A percentile compares a stretch with the other conserved stretches of the same genome.
Evolutionary conservation across 2,113 vertebrate species (phyloP).

Genomic region (Asarcornis scutulata): DNA sequence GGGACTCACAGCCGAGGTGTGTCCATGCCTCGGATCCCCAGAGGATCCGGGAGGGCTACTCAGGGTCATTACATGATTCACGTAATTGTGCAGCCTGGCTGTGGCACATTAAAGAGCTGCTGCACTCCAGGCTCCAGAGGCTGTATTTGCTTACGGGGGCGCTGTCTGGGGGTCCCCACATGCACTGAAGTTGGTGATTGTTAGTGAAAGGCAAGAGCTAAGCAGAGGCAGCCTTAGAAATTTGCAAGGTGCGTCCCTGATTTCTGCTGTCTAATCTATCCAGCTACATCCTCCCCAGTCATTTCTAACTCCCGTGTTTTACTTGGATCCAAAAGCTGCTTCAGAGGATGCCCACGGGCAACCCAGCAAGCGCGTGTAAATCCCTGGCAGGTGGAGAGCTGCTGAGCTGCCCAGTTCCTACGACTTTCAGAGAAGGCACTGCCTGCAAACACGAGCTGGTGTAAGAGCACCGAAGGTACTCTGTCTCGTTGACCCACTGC

Average conservation of each 20-base stretch:
- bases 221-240: background rate
- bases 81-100: background rate
- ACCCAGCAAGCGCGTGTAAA: background rate
- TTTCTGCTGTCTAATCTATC: background rate
- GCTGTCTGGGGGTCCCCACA: background rate
- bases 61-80: background rate
- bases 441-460: background rate
- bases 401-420: background rate
- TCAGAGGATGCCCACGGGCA: background rate
- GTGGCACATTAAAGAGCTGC: background rate
- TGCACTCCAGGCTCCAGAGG: background rate
- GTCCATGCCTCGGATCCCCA: background rate
- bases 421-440: background rate
- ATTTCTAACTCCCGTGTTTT: background rate
- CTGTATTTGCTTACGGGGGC: background rate
- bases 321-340: background rate
- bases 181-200: background rate
- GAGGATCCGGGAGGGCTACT: background rate
- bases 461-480: background rate
- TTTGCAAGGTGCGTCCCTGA: background rate
- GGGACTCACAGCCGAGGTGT: background rate
- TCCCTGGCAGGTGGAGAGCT: background rate
- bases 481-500: background rate
- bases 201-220: background rate
- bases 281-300: background rate